These are phyloP conservation scores for Onthophagus sagittarius DNA, from an alignment of 2,888 invertebrate genomes.

Conservation along the genomic window DNA sequence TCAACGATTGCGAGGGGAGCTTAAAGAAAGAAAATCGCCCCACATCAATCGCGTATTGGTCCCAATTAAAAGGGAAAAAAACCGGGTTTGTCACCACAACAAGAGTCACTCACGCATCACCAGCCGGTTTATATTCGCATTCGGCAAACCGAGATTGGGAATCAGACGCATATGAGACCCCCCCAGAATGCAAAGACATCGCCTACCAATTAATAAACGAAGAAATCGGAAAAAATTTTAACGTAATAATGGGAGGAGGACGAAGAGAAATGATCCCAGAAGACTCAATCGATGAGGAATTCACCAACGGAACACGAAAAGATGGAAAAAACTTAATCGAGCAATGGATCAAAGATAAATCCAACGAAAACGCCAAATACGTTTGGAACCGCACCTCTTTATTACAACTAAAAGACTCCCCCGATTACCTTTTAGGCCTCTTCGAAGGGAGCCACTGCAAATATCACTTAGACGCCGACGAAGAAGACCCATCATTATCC, in stretches of 20 bases:
- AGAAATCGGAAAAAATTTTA: constrained; percentile 64
- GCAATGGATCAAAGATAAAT: constrained; percentile 59
- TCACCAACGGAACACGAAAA: constrained; percentile 53
- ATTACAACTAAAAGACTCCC: constrained; percentile 50
- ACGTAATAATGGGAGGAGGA: constrained; percentile 77
- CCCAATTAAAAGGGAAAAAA: constrained; percentile 58
- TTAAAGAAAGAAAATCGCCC: constrained; percentile 54
- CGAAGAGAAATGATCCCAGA: constrained; percentile 62
- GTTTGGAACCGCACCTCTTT: constrained; percentile 58
- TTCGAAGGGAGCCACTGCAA: constrained; percentile 39
- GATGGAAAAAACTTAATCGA: constrained; percentile 65
- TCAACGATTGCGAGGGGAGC: constrained; percentile 58
- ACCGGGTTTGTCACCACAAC: constrained; percentile 70
- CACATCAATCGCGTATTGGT: constrained; percentile 66
- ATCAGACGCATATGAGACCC: constrained; percentile 54
- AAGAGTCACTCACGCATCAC: constrained; percentile 71
- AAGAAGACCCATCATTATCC: constrained; percentile 60
- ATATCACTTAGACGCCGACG: constrained; percentile 64
- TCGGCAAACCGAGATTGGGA: constrained; percentile 71
- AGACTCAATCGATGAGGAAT: constrained; percentile 48
- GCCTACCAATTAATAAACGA: constrained; percentile 66
- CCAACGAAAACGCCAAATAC: constrained; percentile 49
- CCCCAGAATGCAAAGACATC: constrained; percentile 64
- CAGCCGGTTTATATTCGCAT: constrained; percentile 67
- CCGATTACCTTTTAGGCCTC: constrained; percentile 51